Evolutionary conservation across 2,113 vertebrate species (phyloP), one percentile per base, ranked within the genome.

Genomic region (Lutjanus erythropterus): DNA sequence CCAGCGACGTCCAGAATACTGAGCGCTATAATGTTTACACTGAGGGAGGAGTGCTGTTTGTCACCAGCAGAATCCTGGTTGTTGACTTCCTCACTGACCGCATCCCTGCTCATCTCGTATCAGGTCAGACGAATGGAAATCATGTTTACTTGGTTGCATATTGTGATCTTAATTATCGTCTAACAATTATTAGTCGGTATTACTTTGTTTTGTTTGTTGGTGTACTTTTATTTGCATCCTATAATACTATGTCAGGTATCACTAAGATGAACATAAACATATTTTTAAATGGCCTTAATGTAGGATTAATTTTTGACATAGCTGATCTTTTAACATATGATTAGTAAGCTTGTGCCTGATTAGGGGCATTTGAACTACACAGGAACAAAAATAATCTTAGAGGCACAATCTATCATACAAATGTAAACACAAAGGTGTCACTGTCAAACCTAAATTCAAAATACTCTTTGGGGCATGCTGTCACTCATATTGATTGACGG

Each of bases 11-110:
- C 53, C 86, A 95, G 53, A 97, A 94, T 68, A 89, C 84, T 3
- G 96, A 95, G 58, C 96, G 97, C 0, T 96, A 97, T 1, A 93
- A 96, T 1, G 97, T 99, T 7, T 99, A 99, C 91, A 98, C 96
- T 0, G 95, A 95, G 77, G 98, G 98, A 18, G 98, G 98, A 0
- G 95, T 99, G 19, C 92, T 99, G 83, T 99, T 97, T 86, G 97
- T 98, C 76, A 99, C 97, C 65, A 99, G 97, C 77, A 95, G 98
- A 49, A 99, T 99, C 86, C 95, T 99, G 64, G 97, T 99, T 86
- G 97, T 99, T 8, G 98, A 99, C 92, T 98, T 99, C 83, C 95
- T 99, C 79, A 99, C 98, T 0, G 95, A 98, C 77, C 95, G 96
- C 79, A 97, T 99, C 91, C 98, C 98, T 70, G 96, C 97, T 68